Percentiles rank a stretch among this genome's conserved stretches.
phyloP scores from a whole-genome alignment of 2,113 vertebrate genomes.

The Nycticorax nycticorax region DNA sequence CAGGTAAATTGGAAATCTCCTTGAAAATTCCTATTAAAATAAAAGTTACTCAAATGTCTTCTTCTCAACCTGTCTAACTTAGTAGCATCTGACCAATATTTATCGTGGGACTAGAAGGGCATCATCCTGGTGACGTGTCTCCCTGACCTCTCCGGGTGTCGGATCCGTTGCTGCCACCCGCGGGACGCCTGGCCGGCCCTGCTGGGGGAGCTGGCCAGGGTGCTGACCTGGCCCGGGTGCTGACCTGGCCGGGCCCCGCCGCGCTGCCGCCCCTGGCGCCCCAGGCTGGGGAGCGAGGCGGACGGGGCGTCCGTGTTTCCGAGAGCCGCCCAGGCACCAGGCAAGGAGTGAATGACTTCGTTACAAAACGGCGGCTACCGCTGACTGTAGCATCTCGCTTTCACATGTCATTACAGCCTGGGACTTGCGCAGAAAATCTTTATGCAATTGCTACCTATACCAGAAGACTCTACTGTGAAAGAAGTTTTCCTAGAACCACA shows the following conservation, averaged over 20 bases:
- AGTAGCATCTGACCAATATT: fast-evolving
- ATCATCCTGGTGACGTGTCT: fast-evolving
- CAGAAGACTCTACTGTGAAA: neutral
- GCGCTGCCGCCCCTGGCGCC: neutral
- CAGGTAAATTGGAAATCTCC: neutral
- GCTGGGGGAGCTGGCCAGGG: neutral
- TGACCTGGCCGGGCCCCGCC: neutral
- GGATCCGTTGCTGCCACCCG: fast-evolving
- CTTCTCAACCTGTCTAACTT: neutral
- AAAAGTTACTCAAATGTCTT: fast-evolving
- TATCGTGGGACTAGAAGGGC: fast-evolving
- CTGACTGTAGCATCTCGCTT: neutral
- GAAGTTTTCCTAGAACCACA: neutral
- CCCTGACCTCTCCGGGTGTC: neutral
- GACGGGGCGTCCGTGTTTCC: neutral
- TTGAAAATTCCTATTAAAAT: neutral
- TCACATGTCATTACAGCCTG: fast-evolving
- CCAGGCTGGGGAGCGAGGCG: neutral
- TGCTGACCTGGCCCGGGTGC: neutral
- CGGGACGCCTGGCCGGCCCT: too few species aligned
- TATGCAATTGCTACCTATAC: neutral
- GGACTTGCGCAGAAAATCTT: neutral
- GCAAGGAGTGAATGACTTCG: too few species aligned
- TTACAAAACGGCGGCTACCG: fast-evolving
- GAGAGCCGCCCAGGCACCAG: neutral